These are phyloP conservation scores for Thumatha senex DNA, from an alignment of 2,888 invertebrate genomes.

Conservation along the genomic window DNA sequence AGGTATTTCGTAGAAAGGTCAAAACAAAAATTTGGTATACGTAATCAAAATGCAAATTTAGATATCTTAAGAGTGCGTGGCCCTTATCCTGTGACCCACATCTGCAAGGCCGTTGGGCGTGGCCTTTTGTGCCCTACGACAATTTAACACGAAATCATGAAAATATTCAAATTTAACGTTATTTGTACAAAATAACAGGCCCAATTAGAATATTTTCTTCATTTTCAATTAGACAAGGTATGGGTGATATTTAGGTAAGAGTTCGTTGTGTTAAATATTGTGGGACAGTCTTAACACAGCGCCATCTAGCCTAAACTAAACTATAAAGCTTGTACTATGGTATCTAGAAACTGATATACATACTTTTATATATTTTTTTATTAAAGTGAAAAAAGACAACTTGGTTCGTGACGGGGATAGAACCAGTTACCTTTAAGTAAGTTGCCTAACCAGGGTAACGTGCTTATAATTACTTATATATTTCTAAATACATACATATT, in stretches of 20 bases:
- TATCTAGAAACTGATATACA: too few species aligned
- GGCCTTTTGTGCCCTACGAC: constrained; percentile 52
- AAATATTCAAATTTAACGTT: too few species aligned
- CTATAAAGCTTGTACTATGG: too few species aligned
- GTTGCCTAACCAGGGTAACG: too few species aligned
- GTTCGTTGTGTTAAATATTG: background rate
- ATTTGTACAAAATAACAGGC: constrained; percentile 22
- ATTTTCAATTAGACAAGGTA: constrained; percentile 22
- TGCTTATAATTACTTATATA: too few species aligned
- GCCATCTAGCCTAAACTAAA: too few species aligned
- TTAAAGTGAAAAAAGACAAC: too few species aligned
- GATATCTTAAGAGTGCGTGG: constrained; percentile 53
- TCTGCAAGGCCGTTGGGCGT: constrained; percentile 77
- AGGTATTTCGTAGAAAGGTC: constrained; percentile 54
- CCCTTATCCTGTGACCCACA: constrained; percentile 78
- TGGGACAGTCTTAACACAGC: too few species aligned
- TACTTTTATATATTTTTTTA: too few species aligned
- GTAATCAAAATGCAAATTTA: constrained; percentile 79
- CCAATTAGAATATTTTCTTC: constrained; percentile 29
- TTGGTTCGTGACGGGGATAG: too few species aligned
- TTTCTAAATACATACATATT: too few species aligned
- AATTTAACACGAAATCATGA: constrained; percentile 36
- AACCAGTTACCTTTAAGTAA: too few species aligned
- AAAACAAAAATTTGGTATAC: constrained; percentile 51
- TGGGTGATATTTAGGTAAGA: constrained; percentile 18